Evolutionary conservation across 2,113 vertebrate genomes (phyloP), one percentile per base, ranked within the genome.

Genomic region (Notarius lentiginosus): DNA sequence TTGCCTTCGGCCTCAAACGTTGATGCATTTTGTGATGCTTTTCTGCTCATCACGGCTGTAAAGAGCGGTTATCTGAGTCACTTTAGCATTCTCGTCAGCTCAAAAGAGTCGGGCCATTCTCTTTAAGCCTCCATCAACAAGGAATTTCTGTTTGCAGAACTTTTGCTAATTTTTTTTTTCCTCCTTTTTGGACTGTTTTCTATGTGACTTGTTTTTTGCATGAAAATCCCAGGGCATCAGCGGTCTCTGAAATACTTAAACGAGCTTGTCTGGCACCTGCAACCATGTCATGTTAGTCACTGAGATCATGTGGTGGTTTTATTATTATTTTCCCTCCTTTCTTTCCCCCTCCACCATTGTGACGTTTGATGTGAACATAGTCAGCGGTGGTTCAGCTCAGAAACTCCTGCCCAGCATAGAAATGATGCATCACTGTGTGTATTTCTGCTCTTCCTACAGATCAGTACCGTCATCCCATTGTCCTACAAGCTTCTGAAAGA

Each of bases 401-500:
- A 72, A 27, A 34, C 17, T 56, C 10, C 3, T 7, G 49, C 68
- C 4, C 41, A 20, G n/a, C 1, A 0, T 68, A 47, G 22, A 24
- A 9, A 27, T 41, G 6, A 27, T 51, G 20, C 1, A 0, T 81
- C 83, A 87, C 65, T 84, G 60, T 49, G 20, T 73, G 68, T 79
- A 84, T 92, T 56, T 83, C 9, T 72, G 41, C 87, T 60, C 80
- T 14, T 89, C 77, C 75, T 58, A n/a, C 87, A 96, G 95, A 90
- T 90, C 2, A 81, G 92, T 34, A 83, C 91, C 10, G 92, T 96
- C 87, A 93, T 92, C 80, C 91, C 92, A 56, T 88, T 95, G 17
- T 95, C 95, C 89, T 95, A 95, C 86, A 95, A 94, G 90, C 91
- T 94, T 87, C 91, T 95, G 88, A 93, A 84, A 73, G 95, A 92